phyloP scores from a whole-genome alignment of 2,888 invertebrate genomes.

The Plebejus argus region DNA sequence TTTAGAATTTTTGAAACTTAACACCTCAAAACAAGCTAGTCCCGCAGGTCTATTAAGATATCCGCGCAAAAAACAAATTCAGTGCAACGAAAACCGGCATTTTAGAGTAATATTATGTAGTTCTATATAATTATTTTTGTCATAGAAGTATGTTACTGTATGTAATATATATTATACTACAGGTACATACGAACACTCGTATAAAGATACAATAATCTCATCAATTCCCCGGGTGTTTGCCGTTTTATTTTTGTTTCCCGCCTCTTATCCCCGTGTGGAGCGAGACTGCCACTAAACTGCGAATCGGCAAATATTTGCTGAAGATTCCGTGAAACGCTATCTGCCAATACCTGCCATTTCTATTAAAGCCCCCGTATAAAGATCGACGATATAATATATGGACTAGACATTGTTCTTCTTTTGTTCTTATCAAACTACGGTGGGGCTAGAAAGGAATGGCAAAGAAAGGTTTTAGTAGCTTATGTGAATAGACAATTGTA shows the following conservation, averaged over 20 bases:
- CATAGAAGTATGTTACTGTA: too few species aligned
- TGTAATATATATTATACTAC: neutral
- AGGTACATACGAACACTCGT: neutral
- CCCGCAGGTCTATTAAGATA: too few species aligned
- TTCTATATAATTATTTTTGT: too few species aligned
- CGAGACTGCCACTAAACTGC: slow-evolving; percentile 44
- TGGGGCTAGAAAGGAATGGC: too few species aligned
- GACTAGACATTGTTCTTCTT: slow-evolving; percentile 4
- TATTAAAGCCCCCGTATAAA: slow-evolving; percentile 61
- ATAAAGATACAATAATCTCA: slow-evolving; percentile 23
- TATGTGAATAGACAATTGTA: too few species aligned
- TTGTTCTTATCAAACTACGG: neutral
- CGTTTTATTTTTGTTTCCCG: slow-evolving; percentile 22
- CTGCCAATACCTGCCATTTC: slow-evolving; percentile 54
- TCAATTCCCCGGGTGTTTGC: slow-evolving; percentile 19
- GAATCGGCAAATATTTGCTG: slow-evolving; percentile 59
- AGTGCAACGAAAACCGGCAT: too few species aligned
- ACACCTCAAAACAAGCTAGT: too few species aligned
- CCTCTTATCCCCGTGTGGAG: slow-evolving; percentile 15
- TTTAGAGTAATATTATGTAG: too few species aligned
- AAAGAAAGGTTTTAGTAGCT: too few species aligned
- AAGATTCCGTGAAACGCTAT: slow-evolving; percentile 45
- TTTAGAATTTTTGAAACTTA: too few species aligned
- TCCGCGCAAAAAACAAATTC: too few species aligned
- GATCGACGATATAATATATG: slow-evolving; percentile 52